Base-by-base conservation (phyloP, 1,140 invertebrate species). In the Helicorthomorpha holstii region DNA sequence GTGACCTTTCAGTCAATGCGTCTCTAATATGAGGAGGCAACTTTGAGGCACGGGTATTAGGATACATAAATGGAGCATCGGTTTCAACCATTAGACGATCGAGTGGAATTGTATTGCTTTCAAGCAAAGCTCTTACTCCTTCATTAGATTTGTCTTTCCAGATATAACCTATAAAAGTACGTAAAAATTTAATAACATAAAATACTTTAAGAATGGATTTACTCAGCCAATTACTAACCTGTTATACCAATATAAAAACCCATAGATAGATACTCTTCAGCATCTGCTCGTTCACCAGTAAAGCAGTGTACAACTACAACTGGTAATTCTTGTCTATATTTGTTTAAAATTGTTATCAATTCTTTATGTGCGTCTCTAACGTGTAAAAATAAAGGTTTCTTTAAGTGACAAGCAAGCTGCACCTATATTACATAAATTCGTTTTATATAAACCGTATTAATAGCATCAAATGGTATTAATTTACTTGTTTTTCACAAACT, bases 11-110 rank as follows among this genome's bases (percentile, higher is more conserved):
- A 7, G 88, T 89, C 45, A 95, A 70, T 42, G 78, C 77, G 59
- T 85, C 80, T 70, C 91, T 93, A 3, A 95, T 80, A 63, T 85
- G 78, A 51, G 77, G 64, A 26, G 88, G 85, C 58, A 96, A 66
- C 67, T 94, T 94, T 21, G 87, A 90, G 49, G 89, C 89, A 64
- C 90, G 73, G 44, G 87, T 88, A 64, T 95, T 96, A 0, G 90
- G 90, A 67, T 90, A 95, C 86, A 94, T 91, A 62, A 90, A 96
- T 0, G 91, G 91, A 10, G 89, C 82, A 71, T 95, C 91, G 1
- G 87, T 92, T 70, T 94, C 89, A 1, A 95, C 78, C 27, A 95
- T 63, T 48, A 94, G 69, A 64, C 77, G 76, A 58, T 95, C 86
- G 55, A 94, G 62, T 1, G 89, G 85, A 59, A 91, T 72, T 23